These are phyloP conservation scores for Sardina pilchardus DNA, from an alignment of 2,113 vertebrate genomes.

Conservation along the genomic window DNA sequence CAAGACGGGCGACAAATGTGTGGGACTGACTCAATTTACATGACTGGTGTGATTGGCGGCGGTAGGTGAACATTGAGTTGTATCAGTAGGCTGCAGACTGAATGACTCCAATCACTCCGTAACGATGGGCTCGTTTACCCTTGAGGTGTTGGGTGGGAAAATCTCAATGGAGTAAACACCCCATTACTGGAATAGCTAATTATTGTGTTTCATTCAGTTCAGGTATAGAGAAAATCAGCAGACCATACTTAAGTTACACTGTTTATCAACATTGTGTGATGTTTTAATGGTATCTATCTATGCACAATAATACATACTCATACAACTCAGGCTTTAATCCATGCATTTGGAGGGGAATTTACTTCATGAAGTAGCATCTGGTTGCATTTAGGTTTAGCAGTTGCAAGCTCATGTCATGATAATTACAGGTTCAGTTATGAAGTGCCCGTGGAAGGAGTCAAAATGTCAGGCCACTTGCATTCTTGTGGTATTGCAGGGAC, in stretches of 20 bases:
- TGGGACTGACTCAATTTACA: not conserved
- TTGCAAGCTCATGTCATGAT: not conserved
- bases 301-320: not conserved
- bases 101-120: not conserved
- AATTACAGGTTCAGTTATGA: constrained; percentile 14
- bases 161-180: not conserved
- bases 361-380: not conserved
- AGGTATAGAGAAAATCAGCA: not conserved
- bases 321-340: not conserved
- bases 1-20: not conserved
- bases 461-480: constrained; percentile 8
- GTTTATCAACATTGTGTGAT: not conserved
- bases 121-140: not conserved
- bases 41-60: not conserved
- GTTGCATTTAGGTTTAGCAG: not conserved
- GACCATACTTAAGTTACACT: not conserved
- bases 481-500: constrained; percentile 19
- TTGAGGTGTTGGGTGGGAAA: not conserved
- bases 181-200: not conserved
- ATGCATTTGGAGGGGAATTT: not conserved
- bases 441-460: constrained; percentile 5
- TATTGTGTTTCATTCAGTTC: not conserved
- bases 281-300: not conserved
- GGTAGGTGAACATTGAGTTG: not conserved
- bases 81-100: not conserved